Evolutionary conservation across 1,140 invertebrate species (phyloP).

Genomic region (Diuraphis noxia): DNA sequence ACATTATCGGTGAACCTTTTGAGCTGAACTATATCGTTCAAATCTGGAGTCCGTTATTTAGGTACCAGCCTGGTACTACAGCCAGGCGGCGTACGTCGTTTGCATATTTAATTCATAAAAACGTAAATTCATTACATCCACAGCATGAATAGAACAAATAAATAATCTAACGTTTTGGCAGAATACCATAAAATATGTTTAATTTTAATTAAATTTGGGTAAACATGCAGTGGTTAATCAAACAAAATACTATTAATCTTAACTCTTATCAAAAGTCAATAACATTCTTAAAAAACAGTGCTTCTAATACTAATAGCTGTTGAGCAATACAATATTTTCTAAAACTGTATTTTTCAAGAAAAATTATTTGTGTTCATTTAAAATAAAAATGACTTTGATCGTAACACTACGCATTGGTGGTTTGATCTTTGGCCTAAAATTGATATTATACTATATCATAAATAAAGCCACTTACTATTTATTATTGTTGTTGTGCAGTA

Average conservation of each 20-base stretch:
- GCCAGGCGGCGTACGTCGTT: background rate
- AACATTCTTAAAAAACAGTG: background rate
- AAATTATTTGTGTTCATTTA: background rate
- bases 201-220: background rate
- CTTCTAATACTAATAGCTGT: too few species aligned
- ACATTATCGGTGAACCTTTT: background rate
- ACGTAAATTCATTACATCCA: background rate
- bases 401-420: background rate
- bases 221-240: background rate
- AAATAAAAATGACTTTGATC: too few species aligned
- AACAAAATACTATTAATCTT: background rate
- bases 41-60: too few species aligned
- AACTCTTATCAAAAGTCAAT: background rate
- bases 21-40: background rate
- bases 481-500: background rate
- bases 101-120: background rate
- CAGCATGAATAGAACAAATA: background rate
- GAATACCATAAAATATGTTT: background rate
- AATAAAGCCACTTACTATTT: background rate
- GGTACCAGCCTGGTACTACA: too few species aligned
- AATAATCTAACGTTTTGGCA: background rate
- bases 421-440: background rate
- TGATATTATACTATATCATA: background rate
- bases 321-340: too few species aligned
- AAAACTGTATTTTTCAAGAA: background rate